Percentiles rank a stretch among this genome's conserved stretches.
phyloP scores from a whole-genome alignment of 2,113 vertebrate species.

The Onychorhynchus coronatus region DNA sequence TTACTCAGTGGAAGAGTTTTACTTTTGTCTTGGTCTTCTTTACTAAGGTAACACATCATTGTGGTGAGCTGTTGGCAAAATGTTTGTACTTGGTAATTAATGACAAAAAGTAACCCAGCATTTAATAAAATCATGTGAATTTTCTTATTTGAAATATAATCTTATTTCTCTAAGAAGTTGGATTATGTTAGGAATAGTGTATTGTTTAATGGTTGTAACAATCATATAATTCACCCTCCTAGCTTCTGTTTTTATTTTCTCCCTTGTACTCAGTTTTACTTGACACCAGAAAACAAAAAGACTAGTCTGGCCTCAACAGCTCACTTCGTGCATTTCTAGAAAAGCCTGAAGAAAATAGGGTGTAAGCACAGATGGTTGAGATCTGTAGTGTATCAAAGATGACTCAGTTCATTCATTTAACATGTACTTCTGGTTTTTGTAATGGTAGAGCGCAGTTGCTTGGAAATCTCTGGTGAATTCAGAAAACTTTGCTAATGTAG shows the following conservation, averaged over 20 bases:
- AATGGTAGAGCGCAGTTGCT: background rate
- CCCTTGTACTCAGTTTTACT: background rate
- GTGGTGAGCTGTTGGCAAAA: background rate
- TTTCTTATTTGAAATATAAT: background rate
- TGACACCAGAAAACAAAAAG: background rate
- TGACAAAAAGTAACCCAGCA: background rate
- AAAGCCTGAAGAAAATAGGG: background rate
- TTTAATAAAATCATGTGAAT: background rate
- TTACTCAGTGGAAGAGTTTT: background rate
- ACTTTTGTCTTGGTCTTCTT: background rate
- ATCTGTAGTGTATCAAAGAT: background rate
- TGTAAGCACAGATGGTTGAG: slow-evolving; percentile 4
- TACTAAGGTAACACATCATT: fast-evolving
- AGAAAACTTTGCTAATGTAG: background rate
- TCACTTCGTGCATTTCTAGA: background rate
- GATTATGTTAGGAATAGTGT: background rate
- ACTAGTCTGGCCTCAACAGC: background rate
- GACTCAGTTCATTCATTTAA: background rate
- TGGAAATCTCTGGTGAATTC: background rate
- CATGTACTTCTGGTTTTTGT: background rate
- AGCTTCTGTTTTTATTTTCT: background rate
- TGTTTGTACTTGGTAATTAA: background rate
- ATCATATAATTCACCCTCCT: fast-evolving
- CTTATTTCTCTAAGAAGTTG: background rate
- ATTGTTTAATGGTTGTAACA: background rate